phyloP scores from a whole-genome alignment of 2,888 invertebrate species.

The Electrophaes corylata region DNA sequence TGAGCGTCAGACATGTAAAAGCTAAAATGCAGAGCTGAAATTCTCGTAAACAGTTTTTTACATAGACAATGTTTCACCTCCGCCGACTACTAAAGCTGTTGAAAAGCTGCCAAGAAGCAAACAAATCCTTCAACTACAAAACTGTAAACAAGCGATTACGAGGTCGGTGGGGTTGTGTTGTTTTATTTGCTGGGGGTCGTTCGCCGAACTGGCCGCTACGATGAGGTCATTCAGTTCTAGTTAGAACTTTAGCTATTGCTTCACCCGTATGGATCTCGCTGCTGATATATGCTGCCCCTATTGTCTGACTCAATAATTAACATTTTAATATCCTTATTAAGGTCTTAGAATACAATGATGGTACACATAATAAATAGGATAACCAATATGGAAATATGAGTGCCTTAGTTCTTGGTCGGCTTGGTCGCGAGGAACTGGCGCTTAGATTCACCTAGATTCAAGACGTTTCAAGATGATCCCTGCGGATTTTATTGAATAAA shows the following conservation, averaged over 20 bases:
- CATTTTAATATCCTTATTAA: not conserved
- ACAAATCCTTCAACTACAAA: conserved; percentile 20
- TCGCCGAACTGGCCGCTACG: conserved; percentile 14
- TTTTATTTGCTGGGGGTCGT: conserved; percentile 26
- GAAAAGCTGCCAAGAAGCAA: conserved; percentile 19
- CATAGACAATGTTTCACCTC: not conserved
- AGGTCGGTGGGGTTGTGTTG: conserved; percentile 21
- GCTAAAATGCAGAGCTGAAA: too few relatives aligned
- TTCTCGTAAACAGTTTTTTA: not conserved
- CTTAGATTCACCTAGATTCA: too few relatives aligned
- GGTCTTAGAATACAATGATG: not conserved
- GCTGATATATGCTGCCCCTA: conserved; percentile 10
- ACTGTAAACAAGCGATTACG: conserved; percentile 34
- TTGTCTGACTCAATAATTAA: not conserved
- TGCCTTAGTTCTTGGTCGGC: too few relatives aligned
- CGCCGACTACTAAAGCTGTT: conserved; percentile 1
- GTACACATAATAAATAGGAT: not conserved
- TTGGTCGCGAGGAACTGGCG: too few relatives aligned
- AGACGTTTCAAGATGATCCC: too few relatives aligned
- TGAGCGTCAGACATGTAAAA: too few relatives aligned
- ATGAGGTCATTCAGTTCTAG: conserved; percentile 18
- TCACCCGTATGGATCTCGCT: not conserved
- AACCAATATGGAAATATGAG: too few relatives aligned
- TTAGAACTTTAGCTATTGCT: not conserved
- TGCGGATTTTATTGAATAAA: too few relatives aligned